Evolutionary conservation across 2,113 vertebrate species (phyloP).

Genomic region (Sarotherodon lohbergeri): DNA sequence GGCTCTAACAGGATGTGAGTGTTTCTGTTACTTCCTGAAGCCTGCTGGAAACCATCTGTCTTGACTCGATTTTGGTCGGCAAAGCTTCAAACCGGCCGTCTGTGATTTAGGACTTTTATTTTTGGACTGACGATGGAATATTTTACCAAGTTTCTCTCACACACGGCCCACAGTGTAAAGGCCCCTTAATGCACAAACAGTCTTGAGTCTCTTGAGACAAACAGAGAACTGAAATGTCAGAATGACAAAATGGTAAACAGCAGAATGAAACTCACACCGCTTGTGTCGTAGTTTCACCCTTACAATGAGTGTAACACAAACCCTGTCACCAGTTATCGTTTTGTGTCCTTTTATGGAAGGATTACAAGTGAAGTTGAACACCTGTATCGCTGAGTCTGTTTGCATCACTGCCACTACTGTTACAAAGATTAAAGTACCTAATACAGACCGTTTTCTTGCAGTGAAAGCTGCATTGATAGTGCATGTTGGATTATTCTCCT

Average conservation of each 20-base stretch:
- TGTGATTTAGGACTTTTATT: background rate
- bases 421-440: background rate
- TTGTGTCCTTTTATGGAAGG: background rate
- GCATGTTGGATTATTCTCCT: background rate
- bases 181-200: background rate
- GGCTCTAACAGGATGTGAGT: background rate
- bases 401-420: background rate
- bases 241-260: background rate
- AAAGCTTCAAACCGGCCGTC: background rate
- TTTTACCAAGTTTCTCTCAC: background rate
- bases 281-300: background rate
- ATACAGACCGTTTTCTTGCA: background rate
- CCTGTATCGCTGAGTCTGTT: background rate
- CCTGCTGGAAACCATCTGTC: background rate
- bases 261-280: background rate
- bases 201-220: background rate
- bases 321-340: background rate
- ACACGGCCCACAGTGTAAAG: background rate
- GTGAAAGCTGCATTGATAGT: background rate
- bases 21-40: background rate
- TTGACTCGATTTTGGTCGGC: background rate
- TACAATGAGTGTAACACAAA: background rate
- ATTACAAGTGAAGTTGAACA: background rate
- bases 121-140: background rate
- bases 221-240: background rate